Percentiles rank a stretch among this genome's conserved stretches.
phyloP scores from a whole-genome alignment of 1,140 invertebrate species.

The Notospermus geniculatus region DNA sequence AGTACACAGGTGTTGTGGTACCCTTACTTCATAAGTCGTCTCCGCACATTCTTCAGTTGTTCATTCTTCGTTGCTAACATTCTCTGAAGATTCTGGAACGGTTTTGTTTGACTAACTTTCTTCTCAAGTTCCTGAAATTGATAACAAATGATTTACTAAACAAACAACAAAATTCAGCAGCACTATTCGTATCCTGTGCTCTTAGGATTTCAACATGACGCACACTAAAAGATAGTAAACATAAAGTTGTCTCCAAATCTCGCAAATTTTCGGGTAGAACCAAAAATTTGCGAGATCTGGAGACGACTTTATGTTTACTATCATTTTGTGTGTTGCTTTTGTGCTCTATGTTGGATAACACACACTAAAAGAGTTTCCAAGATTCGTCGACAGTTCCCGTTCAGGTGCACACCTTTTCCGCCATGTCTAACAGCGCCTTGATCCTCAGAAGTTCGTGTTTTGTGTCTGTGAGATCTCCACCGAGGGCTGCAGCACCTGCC shows the following conservation, averaged over 20 bases:
- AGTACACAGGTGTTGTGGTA: too few relatives aligned
- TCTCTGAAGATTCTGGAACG: constrained; percentile 64
- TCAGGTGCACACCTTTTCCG: constrained; percentile 51
- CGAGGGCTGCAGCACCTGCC: constrained; percentile 26
- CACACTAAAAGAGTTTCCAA: neutral
- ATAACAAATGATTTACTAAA: neutral
- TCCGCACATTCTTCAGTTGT: constrained; percentile 53
- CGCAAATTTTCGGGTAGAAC: too few relatives aligned
- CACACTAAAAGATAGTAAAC: neutral
- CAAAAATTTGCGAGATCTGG: too few relatives aligned
- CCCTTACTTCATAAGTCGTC: constrained; percentile 47
- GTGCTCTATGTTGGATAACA: too few relatives aligned
- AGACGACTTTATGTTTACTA: too few relatives aligned
- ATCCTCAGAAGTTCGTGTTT: constrained; percentile 55
- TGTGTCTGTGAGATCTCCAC: constrained; percentile 45
- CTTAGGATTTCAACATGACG: neutral
- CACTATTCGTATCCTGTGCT: neutral
- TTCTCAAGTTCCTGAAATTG: constrained; percentile 60
- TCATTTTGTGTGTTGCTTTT: too few relatives aligned
- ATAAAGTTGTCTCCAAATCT: too few relatives aligned
- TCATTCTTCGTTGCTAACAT: constrained; percentile 60
- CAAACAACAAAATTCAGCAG: neutral
- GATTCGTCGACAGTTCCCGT: neutral
- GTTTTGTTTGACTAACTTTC: constrained; percentile 62
- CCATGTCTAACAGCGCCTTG: constrained; percentile 58